Percentiles rank a stretch among this genome's conserved stretches.
Evolutionary conservation across 2,797 vertebrate genomes (phyloP).

Genomic region (Cephalopachus bancanus): DNA sequence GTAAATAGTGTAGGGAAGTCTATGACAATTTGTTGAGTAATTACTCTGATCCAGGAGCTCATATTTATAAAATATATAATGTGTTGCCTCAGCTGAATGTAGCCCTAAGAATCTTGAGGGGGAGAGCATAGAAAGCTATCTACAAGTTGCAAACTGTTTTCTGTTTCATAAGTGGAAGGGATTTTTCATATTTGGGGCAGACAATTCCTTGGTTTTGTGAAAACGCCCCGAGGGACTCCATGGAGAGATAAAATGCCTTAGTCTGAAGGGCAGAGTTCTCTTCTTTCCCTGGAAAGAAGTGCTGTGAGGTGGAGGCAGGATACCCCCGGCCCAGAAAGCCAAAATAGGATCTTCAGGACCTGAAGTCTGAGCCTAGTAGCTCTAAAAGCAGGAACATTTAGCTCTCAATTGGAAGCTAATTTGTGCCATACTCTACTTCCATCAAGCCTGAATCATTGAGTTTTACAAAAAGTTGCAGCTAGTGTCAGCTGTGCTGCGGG

Average conservation of each 20-base stretch:
- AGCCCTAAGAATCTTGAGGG: slow-evolving; percentile 21
- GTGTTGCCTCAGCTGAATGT: neutral
- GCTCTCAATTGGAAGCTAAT: neutral
- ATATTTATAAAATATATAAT: slow-evolving; percentile 18
- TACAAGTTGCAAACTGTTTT: slow-evolving; percentile 25
- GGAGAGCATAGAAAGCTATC: neutral
- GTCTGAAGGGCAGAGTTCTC: neutral
- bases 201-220: slow-evolving; percentile 24
- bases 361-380: neutral
- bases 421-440: neutral
- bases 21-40: neutral
- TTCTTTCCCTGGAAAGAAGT: neutral
- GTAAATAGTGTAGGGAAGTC: slow-evolving; percentile 26
- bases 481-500: neutral
- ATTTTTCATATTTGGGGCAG: neutral
- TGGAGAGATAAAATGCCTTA: slow-evolving; percentile 32
- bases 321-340: neutral
- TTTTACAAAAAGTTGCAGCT: slow-evolving; percentile 16
- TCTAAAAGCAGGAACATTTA: slow-evolving; percentile 12
- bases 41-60: neutral
- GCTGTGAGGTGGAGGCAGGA: neutral
- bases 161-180: neutral
- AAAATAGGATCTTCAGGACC: neutral
- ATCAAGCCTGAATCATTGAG: neutral
- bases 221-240: neutral